Evolutionary conservation across 2,113 vertebrate genomes (phyloP).

Genomic region (Zosterops lateralis): DNA sequence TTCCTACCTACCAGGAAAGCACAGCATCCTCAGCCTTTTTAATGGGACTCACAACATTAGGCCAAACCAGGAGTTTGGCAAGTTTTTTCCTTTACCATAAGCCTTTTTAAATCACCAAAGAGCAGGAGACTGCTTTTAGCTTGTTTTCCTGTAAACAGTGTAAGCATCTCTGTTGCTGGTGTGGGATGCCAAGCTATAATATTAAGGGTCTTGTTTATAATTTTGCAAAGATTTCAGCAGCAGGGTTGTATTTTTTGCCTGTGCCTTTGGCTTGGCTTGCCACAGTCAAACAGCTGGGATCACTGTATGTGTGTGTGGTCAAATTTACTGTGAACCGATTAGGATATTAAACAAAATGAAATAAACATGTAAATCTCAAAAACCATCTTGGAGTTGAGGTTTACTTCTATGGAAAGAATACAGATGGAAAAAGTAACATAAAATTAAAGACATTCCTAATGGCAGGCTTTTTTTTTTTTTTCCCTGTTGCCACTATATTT

Average conservation of each 20-base stretch:
- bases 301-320: slow-evolving; percentile 44
- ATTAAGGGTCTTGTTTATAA: slow-evolving; percentile 32
- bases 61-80: not conserved
- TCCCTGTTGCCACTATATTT: not conserved
- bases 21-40: not conserved
- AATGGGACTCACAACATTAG: not conserved
- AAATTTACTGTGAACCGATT: slow-evolving; percentile 65
- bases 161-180: not conserved
- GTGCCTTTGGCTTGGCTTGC: slow-evolving; percentile 1
- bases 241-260: slow-evolving; percentile 30
- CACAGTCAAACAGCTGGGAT: slow-evolving; percentile 26
- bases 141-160: not conserved
- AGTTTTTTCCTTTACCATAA: not conserved
- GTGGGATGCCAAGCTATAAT: not conserved
- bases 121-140: not conserved
- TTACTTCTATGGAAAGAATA: slow-evolving; percentile 59
- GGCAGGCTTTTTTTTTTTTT: not conserved
- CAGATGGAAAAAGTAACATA: slow-evolving; percentile 68
- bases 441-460: slow-evolving; percentile 58
- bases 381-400: slow-evolving; percentile 55
- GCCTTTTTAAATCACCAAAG: not conserved
- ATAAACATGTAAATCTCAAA: slow-evolving; percentile 66
- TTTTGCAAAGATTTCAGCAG: slow-evolving; percentile 37
- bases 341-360: slow-evolving; percentile 69
- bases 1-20: not conserved